Base-by-base conservation (phyloP, 2,113 vertebrate species). In the Atractosteus spatula region DNA sequence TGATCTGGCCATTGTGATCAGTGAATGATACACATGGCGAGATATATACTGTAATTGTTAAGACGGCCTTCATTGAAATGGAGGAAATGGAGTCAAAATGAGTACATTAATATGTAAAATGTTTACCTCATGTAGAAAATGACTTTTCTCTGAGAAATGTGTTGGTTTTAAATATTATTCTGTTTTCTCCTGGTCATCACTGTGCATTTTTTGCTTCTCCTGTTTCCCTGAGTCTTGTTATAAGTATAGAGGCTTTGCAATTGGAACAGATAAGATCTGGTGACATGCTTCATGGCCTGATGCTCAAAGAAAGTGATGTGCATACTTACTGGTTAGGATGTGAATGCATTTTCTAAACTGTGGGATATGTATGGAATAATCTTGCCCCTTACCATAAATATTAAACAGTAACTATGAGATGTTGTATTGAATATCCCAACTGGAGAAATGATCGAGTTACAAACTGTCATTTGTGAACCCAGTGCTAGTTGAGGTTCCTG, bases 361-460 rank as follows among this genome's bases (percentile, higher is more conserved):
- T 29, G 47, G n/a, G 70, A 4, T 44, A 43, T 71, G 45, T 71
- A 47, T 55, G 55, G 72, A 69, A 70, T 70, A 73, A 73, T 62
- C 66, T 72, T 56, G 42, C 62, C 66, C 45, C 43, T 63, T n/a
- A 77, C 43, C 5, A 72, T 64, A 76, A 77, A 68, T 81, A 70
- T 74, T 78, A 17, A 74, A 63, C 67, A 65, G 74, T 14, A 41
- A 17, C 68, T 71, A 73, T 66, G 61, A 70, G 69, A 71, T 41
- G 56, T 4, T 77, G 62, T 43, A 71, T 81, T 41, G 41, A 42
- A 11, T 61, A 41, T 78, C 57, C 64, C 47, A 10, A 70, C 71
- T 72, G 69, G 56, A 14, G 29, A 12, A 10, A 51, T 13, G 10
- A 66, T 81, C 68, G 8, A 3, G 72, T 81, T 75, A 75, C 76